Evolutionary conservation across 2,113 vertebrate genomes (phyloP), one percentile per base, ranked within the genome.

Genomic region (Pterocles orientalis): DNA sequence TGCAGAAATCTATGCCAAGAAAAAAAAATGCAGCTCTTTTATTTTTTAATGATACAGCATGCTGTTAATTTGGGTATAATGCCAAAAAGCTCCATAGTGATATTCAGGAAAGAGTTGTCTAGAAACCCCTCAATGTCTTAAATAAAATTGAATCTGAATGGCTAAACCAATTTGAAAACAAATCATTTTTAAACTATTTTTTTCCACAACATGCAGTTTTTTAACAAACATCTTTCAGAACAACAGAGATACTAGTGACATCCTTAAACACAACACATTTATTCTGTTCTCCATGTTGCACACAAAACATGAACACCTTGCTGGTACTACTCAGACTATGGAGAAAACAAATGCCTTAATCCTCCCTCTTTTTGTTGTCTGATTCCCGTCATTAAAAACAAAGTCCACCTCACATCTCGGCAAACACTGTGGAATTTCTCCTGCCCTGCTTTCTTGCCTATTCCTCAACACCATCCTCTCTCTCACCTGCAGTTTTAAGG

Each of bases 141-240:
- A 48, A 87, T 31, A 39, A 90, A 94, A 95, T 33, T 96, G 65
- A 82, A 95, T 68, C 80, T 86, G 76, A 97, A 95, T 60, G 61
- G 45, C 41, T 77, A 92, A 94, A 86, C 31, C 43, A 65, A 90
- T 90, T 92, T 94, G 41, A 86, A 95, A 96, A 62, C 26, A 58
- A 95, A 95, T 78, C 81, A 53, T 78, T 92, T 64, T 77, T 86
- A 94, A 90, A 94, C 26, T 88, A 60, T 85, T 94, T 96, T 91
- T 56, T 76, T n/a, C 71, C 34, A 66, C 68, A 86, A 94, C 50
- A 47, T 68, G 34, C 26, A 73, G 12, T 41, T 89, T 82, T 92
- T 76, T 43, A 82, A 73, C 45, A 80, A 91, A 79, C 18, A 41
- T 47, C 28, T 93, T 93, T 88, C n/a, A 36, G 19, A 66, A 39